A percentile compares a stretch with the other conserved stretches of the same genome.
Evolutionary conservation across 2,113 vertebrate species (phyloP).

Genomic region (Salvator merianae): DNA sequence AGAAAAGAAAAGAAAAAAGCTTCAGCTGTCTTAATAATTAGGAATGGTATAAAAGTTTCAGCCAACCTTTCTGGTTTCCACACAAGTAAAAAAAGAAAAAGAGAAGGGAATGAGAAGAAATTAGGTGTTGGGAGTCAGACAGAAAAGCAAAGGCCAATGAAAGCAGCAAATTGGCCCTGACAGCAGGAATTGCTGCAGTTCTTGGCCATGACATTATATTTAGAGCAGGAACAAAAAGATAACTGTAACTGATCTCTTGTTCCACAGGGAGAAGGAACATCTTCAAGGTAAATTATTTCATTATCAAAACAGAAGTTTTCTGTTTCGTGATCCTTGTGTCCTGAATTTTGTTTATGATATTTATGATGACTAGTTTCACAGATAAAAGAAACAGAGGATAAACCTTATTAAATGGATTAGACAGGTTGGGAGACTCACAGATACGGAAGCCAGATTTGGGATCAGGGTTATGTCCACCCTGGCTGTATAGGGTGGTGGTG

Average conservation of each 20-base stretch:
- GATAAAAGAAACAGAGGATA: constrained; percentile 16
- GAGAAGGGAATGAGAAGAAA: constrained; percentile 67
- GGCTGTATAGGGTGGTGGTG: constrained; percentile 91
- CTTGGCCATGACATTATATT: constrained; percentile 49
- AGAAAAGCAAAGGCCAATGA: constrained; percentile 62
- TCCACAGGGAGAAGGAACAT: neutral
- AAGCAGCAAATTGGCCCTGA: constrained; percentile 63
- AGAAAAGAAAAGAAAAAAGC: constrained; percentile 23
- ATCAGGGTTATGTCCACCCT: constrained; percentile 72
- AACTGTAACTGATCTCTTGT: constrained; percentile 33
- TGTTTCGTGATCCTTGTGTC: neutral
- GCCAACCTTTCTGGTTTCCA: constrained; percentile 61
- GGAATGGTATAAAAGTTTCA: constrained; percentile 57
- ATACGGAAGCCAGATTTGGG: constrained; percentile 90
- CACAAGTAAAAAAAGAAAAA: constrained; percentile 36
- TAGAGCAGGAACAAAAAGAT: constrained; percentile 22
- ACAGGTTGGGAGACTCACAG: constrained; percentile 80
- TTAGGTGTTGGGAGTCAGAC: constrained; percentile 67
- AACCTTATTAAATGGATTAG: constrained; percentile 17
- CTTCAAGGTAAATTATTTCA: constrained; percentile 10
- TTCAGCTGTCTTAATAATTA: constrained; percentile 50
- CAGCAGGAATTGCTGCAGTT: constrained; percentile 42
- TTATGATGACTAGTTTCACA: neutral
- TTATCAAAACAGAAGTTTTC: constrained; percentile 21
- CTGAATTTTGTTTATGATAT: constrained; percentile 4